Evolutionary conservation across 2,888 invertebrate genomes (phyloP), one percentile per base, ranked within the genome.

Genomic region (Drosophila gaucha): DNA sequence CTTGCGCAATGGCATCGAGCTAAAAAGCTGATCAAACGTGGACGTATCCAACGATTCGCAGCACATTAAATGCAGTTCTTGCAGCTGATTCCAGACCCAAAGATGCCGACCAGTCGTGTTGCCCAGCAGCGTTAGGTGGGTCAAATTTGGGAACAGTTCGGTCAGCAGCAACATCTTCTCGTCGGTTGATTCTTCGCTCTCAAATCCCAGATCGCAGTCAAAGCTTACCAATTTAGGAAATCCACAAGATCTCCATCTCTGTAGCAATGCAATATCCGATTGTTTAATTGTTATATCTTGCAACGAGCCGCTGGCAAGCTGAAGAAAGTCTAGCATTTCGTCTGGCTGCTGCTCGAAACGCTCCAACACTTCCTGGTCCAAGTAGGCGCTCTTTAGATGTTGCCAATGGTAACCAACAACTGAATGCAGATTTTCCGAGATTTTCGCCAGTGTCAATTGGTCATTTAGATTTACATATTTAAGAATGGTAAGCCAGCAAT

Each of bases 401-500:
- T 46, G 30, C 86, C 88, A 86, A 6, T 74, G 43, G 2, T 26
- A 51, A 2, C 50, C 52, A 0, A 88, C 72, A 30, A 60, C 62
- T 1, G 2, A 6, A 0, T 38, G 18, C 41, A 88, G 33, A 0
- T 10, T 39, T 0, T 12, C 12, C 10, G 68, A 78, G 4, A 78
- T 47, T 2, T 50, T 22, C 5, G 38, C 31, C 20, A 83, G 16
- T 0, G 57, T 12, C 6, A 86, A 10, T 24, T 78, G 80, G 12
- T 83, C 80, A 1, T n/a, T 22, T 18, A 80, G 28, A 2, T 62
- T 30, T 4, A 80, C 28, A 51, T 56, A 70, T 12, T 52, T 14
- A 0, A 86, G 55, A 12, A 86, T 71, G 10, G 59, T 8, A 0
- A 75, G 41, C 67, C 69, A 77, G 24, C 83, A 66, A 30, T 88